Conservation (phyloP, 2,113 vertebrate genomes). For the Notiomystis cincta region DNA sequence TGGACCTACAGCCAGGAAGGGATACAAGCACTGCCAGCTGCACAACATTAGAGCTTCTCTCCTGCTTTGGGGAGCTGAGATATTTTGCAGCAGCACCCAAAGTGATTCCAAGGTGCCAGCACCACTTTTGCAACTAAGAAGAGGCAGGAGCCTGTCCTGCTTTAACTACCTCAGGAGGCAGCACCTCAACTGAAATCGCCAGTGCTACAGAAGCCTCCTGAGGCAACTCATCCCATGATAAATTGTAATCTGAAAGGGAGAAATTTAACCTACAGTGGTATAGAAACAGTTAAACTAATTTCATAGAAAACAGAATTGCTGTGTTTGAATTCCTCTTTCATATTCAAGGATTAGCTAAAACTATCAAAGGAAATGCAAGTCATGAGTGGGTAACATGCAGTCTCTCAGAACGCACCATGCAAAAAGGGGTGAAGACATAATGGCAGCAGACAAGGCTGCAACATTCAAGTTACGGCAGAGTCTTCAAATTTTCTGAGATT, state of each 20-base stretch:
- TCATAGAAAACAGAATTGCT: neutral
- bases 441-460: neutral
- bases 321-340: neutral
- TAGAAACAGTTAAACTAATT: neutral
- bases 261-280: neutral
- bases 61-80: neutral
- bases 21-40: neutral
- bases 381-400: neutral
- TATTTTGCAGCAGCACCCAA: neutral
- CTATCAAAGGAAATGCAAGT: neutral
- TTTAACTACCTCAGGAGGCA: neutral
- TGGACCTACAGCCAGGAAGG: neutral
- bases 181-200: neutral
- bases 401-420: neutral
- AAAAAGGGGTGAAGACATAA: neutral
- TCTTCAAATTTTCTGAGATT: neutral
- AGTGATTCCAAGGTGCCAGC: neutral
- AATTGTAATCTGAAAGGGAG: neutral
- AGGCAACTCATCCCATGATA: neutral
- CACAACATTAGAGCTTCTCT: neutral
- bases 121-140: neutral
- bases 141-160: neutral
- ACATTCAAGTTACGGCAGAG: neutral
- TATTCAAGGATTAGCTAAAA: neutral
- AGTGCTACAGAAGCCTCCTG: neutral